A percentile compares a stretch with the other conserved stretches of the same genome.
phyloP scores from a whole-genome alignment of 2,888 invertebrate genomes.

The Drosophila anomelani region DNA sequence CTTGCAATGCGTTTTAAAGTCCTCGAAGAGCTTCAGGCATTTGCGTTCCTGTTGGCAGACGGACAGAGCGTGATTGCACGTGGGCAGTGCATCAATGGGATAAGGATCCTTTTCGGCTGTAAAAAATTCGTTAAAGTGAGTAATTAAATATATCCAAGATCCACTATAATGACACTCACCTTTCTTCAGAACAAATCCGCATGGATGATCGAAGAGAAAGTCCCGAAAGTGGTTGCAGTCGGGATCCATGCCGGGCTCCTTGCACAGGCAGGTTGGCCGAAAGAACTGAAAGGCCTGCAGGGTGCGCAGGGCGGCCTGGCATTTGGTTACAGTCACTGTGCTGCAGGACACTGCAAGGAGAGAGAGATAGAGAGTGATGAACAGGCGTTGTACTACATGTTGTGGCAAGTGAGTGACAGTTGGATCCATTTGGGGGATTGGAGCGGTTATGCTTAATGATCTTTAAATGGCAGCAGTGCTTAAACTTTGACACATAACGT shows the following conservation, averaged over 20 bases:
- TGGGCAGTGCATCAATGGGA: constrained; percentile 94
- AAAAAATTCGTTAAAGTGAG: too few species aligned
- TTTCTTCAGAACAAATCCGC: constrained; percentile 95
- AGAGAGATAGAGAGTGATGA: not conserved
- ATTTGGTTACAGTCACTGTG: constrained; percentile 96
- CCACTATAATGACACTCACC: constrained; percentile 86
- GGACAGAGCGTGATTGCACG: constrained; percentile 94
- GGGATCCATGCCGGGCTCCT: constrained; percentile 95
- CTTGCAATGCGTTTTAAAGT: constrained; percentile 95
- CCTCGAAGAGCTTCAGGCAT: constrained; percentile 92
- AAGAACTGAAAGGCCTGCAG: constrained; percentile 96
- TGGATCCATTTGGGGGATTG: constrained; percentile 40
- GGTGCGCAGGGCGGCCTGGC: constrained; percentile 95
- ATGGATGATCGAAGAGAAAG: constrained; percentile 97
- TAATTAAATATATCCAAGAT: not conserved
- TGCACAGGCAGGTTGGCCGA: constrained; percentile 96
- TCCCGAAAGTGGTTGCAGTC: constrained; percentile 97
- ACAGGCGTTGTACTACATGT: constrained; percentile 9
- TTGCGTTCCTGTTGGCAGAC: constrained; percentile 93
- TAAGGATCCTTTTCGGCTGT: constrained; percentile 92
- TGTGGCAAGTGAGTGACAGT: constrained; percentile 42
- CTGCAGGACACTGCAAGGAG: constrained; percentile 93
- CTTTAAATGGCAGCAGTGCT: constrained; percentile 76
- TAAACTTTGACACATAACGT: constrained; percentile 68
- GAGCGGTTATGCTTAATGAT: constrained; percentile 65